phyloP scores from a whole-genome alignment of 2,113 vertebrate species.

The Sapajus apella region DNA sequence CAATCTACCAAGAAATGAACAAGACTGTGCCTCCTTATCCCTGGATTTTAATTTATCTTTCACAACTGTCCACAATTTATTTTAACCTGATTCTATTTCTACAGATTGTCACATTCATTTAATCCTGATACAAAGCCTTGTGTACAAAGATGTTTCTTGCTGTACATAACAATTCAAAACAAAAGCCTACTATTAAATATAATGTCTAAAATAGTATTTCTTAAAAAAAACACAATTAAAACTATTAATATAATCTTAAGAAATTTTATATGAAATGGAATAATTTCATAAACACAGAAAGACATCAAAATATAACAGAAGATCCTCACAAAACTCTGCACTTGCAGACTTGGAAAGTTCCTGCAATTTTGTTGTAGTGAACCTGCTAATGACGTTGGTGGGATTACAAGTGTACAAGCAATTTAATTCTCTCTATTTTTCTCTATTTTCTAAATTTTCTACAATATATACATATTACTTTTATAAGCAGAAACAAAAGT shows the following conservation, averaged over 20 bases:
- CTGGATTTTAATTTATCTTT: conserved; percentile 29
- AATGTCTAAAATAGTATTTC: background rate
- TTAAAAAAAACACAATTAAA: background rate
- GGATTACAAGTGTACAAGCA: background rate
- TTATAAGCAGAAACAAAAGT: background rate
- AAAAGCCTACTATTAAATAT: background rate
- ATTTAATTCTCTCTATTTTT: background rate
- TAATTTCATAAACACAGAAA: background rate
- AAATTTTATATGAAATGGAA: background rate
- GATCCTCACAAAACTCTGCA: background rate
- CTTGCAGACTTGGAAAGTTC: background rate
- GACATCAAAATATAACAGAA: background rate
- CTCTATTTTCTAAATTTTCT: background rate
- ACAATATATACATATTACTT: background rate
- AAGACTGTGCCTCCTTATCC: background rate
- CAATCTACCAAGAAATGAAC: background rate
- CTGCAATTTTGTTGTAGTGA: background rate
- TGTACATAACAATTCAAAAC: conserved; percentile 3
- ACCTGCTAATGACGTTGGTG: background rate
- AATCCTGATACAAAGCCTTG: background rate
- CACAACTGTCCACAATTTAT: background rate
- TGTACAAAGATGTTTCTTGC: background rate
- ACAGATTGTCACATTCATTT: background rate
- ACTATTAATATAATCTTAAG: conserved; percentile 12
- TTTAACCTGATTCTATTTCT: conserved; percentile 34